phyloP scores from a whole-genome alignment of 2,113 vertebrate species.

The Hippocampus zosterae region DNA sequence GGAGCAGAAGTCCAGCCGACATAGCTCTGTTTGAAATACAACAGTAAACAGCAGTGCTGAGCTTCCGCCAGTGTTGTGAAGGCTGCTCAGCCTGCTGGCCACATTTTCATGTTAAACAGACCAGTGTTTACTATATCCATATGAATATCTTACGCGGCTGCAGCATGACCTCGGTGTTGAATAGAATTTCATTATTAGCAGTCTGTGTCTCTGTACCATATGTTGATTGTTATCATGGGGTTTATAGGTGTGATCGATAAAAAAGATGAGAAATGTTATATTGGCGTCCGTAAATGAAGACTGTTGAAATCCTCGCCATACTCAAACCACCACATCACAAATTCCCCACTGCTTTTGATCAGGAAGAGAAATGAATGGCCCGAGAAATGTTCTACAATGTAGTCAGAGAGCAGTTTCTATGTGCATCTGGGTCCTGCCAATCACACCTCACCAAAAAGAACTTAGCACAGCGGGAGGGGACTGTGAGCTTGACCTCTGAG shows the following conservation, averaged over 20 bases:
- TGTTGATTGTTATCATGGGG: not conserved
- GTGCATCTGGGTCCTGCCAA: not conserved
- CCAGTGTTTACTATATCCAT: slow-evolving; percentile 30
- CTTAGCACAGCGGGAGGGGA: not conserved
- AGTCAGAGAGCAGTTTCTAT: not conserved
- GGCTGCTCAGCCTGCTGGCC: slow-evolving; percentile 49
- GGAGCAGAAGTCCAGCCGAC: slow-evolving; percentile 34
- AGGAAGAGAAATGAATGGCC: not conserved
- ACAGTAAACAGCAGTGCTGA: slow-evolving; percentile 31
- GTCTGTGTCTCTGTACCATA: slow-evolving; percentile 15
- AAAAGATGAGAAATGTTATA: not conserved
- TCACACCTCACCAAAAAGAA: slow-evolving; percentile 3
- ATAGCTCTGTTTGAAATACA: slow-evolving; percentile 41
- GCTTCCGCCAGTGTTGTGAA: slow-evolving; percentile 32
- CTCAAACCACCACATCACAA: not conserved
- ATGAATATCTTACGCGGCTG: slow-evolving; percentile 57
- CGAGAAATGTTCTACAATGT: not conserved
- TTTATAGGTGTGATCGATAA: not conserved
- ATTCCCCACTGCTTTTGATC: not conserved
- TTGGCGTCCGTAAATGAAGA: not conserved
- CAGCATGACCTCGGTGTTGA: slow-evolving; percentile 16
- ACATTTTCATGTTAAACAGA: slow-evolving; percentile 58
- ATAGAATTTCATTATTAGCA: slow-evolving; percentile 30
- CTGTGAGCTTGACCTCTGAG: not conserved
- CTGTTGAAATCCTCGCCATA: not conserved